Evolutionary conservation across 2,797 vertebrate species (phyloP).

Genomic region (Okamejei kenojei): DNA sequence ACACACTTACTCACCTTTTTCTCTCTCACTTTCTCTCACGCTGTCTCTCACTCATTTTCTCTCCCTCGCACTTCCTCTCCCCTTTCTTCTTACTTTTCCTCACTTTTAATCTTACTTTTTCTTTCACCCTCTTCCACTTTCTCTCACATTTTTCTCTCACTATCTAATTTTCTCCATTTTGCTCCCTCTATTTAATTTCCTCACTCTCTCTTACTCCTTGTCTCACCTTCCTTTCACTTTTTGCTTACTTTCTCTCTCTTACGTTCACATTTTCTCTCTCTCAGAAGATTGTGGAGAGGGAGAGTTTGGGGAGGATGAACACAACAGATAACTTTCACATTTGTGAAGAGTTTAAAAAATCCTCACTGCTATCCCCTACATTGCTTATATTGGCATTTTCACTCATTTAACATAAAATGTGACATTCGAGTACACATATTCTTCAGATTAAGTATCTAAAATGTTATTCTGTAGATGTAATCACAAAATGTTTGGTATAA

Average conservation of each 20-base stretch:
- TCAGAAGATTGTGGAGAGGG: neutral
- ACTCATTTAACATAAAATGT: neutral
- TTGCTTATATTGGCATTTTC: neutral
- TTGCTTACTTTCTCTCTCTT: too few species aligned
- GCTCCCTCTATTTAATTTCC: neutral
- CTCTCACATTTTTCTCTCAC: too few species aligned
- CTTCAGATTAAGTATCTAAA: neutral
- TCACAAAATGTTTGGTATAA: constrained; percentile 2
- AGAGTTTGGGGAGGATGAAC: constrained; percentile 6
- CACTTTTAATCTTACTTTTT: too few species aligned
- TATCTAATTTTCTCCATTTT: too few species aligned
- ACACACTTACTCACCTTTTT: too few species aligned
- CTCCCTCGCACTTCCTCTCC: too few species aligned
- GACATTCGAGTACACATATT: neutral
- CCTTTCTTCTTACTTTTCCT: too few species aligned
- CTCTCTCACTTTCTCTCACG: too few species aligned
- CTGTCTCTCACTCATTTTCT: too few species aligned
- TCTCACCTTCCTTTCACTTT: too few species aligned
- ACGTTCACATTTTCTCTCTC: neutral
- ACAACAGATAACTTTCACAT: neutral
- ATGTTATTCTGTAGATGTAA: neutral
- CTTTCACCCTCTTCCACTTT: too few species aligned
- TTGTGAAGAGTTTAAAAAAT: neutral
- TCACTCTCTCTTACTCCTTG: too few species aligned
- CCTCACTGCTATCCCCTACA: neutral